phyloP scores from a whole-genome alignment of 2,888 invertebrate species.

The Tridacna gigas region DNA sequence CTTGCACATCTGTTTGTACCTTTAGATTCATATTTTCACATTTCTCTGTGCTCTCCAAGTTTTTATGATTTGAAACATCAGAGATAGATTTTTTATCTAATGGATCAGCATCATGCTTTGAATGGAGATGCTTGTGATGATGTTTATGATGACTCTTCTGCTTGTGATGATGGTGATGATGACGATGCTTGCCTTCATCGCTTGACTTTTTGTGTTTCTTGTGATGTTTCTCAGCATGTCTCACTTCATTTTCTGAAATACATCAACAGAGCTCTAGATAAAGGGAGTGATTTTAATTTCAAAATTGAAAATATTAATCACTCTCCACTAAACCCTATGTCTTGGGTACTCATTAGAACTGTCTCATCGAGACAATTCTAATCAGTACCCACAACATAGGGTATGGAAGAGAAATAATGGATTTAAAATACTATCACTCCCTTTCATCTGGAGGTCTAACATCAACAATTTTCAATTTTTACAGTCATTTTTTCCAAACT shows the following conservation, averaged over 20 bases:
- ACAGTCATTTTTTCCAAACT: no score
- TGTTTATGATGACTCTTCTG: slow-evolving; percentile 31
- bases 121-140: slow-evolving; percentile 33
- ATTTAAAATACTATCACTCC: no score
- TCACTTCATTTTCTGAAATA: background rate
- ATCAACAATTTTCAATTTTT: no score
- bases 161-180: slow-evolving; percentile 66
- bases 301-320: no score
- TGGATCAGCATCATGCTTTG: background rate
- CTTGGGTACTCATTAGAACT: no score
- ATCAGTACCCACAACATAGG: no score
- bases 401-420: no score
- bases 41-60: background rate
- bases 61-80: background rate
- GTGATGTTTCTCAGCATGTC: slow-evolving; percentile 36
- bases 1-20: background rate
- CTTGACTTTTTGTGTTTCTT: slow-evolving; percentile 48
- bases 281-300: no score
- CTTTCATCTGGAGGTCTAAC: no score
- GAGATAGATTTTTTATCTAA: background rate
- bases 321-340: no score
- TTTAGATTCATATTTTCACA: background rate
- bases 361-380: no score
- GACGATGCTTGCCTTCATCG: slow-evolving; percentile 62
- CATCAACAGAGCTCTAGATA: no score